Percentiles rank a stretch among this genome's conserved stretches.
Conservation (phyloP, 2,113 vertebrate genomes). For the Ramphastos sulfuratus region DNA sequence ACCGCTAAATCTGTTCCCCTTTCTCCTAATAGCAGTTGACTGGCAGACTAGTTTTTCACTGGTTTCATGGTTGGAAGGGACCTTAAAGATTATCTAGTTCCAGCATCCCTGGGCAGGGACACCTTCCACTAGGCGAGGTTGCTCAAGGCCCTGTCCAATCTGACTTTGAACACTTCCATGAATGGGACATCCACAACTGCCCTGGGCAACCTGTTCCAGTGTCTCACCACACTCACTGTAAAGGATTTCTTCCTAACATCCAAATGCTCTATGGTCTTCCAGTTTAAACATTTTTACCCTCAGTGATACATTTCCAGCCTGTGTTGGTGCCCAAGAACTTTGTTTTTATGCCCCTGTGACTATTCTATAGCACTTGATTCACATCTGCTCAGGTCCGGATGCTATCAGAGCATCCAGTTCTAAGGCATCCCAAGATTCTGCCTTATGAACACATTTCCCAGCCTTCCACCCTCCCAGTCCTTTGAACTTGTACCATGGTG, state of each 20-base stretch:
- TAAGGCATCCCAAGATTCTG: neutral
- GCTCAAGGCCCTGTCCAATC: too few relatives aligned
- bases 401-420: neutral
- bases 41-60: neutral
- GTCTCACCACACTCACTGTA: too few relatives aligned
- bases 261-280: too few relatives aligned
- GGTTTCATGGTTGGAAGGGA: neutral
- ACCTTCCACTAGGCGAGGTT: too few relatives aligned
- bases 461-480: neutral
- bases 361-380: neutral
- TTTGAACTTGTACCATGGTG: neutral
- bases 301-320: accelerated
- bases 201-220: too few relatives aligned
- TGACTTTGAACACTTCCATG: too few relatives aligned
- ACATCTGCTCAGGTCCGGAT: neutral
- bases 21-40: neutral
- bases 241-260: too few relatives aligned
- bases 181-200: too few relatives aligned
- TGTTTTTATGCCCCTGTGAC: neutral
- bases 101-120: too few relatives aligned
- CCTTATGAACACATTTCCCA: neutral
- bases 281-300: neutral
- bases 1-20: neutral
- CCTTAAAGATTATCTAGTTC: too few relatives aligned
- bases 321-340: neutral